These are phyloP conservation scores for Lutjanus argentimaculatus DNA, from an alignment of 2,797 vertebrate species.

Conservation along the genomic window DNA sequence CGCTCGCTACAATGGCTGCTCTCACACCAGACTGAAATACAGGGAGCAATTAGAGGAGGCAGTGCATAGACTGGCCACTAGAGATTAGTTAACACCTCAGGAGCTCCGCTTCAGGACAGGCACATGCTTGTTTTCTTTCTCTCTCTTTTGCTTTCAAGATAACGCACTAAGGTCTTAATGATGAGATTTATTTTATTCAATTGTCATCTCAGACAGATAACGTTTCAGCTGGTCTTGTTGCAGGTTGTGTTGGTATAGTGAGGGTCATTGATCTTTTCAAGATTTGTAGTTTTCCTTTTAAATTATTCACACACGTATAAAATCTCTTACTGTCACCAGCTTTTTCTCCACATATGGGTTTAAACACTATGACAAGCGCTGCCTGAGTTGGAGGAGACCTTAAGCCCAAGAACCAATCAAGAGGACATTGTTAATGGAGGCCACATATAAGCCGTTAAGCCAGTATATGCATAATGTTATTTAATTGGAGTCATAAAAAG, in stretches of 20 bases:
- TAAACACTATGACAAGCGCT: slow-evolving; percentile 76
- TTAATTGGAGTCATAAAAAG: slow-evolving; percentile 92
- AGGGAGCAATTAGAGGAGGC: slow-evolving; percentile 94
- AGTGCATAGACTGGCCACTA: slow-evolving; percentile 90
- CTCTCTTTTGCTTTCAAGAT: slow-evolving; percentile 83
- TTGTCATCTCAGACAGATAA: slow-evolving; percentile 68
- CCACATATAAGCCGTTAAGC: slow-evolving; percentile 90
- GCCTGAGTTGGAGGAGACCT: slow-evolving; percentile 83
- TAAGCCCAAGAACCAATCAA: slow-evolving; percentile 89
- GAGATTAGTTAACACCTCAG: slow-evolving; percentile 93
- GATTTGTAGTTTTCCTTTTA: slow-evolving; percentile 70
- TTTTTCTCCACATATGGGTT: slow-evolving; percentile 68
- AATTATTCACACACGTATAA: slow-evolving; percentile 74
- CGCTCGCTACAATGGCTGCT: slow-evolving; percentile 93
- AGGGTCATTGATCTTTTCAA: slow-evolving; percentile 65
- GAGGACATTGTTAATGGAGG: slow-evolving; percentile 90
- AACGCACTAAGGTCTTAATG: slow-evolving; percentile 79
- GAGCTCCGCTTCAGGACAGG: slow-evolving; percentile 90
- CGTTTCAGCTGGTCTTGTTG: slow-evolving; percentile 52
- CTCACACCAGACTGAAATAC: slow-evolving; percentile 94
- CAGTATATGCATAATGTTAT: slow-evolving; percentile 91
- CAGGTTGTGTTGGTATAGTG: slow-evolving; percentile 50
- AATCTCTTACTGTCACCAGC: slow-evolving; percentile 63
- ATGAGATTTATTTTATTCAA: slow-evolving; percentile 84
- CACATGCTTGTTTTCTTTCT: slow-evolving; percentile 86